Base-by-base conservation (phyloP, 2,113 vertebrate genomes). In the Garra rufa region DNA sequence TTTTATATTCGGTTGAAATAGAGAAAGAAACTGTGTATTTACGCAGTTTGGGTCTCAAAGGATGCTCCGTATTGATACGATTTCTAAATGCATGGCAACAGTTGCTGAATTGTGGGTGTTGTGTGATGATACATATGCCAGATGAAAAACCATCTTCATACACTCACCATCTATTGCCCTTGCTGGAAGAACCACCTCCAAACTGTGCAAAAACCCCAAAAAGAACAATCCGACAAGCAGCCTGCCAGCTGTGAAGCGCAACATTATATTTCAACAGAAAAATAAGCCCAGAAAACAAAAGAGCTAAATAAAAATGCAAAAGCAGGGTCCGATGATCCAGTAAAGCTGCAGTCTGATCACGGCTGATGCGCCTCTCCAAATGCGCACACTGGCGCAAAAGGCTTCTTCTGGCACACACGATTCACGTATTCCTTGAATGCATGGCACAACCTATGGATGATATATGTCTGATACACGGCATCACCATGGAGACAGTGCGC, bases 141-240 rank as follows among this genome's bases (percentile, higher is more conserved):
- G 26, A 67, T 55, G 3, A 82, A 34, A 71, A 41, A 15, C 21
- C 70, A 61, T 14, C 15, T 8, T n/a, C 9, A 59, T 30, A 13
- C 63, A 82, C 94, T 94, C 90, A 95, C 94, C 94, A 86, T 94
- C 94, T 85, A 94, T 85, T 87, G 92, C 91, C 83, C 89, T 86
- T 6, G 90, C 87, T 21, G 93, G 93, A 88, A 88, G 69, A 81
- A 92, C 88, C 86, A 92, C 90, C 91, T 93, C 92, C 88, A 91
- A 93, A 91, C 89, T 93, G 93, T 94, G 88, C 88, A 94, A 86
- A 92, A 94, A 92, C 87, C 93, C 92, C 88, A 94, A 24, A 89
- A 94, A 89, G 70, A 94, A 87, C 92, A 93, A 87, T 63, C 91
- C 94, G 19, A 91, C 76, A 50, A 89, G 92, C 91, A 94, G 55